Base-by-base conservation (phyloP, 1,140 invertebrate genomes). In the Eubasilissa regina region DNA sequence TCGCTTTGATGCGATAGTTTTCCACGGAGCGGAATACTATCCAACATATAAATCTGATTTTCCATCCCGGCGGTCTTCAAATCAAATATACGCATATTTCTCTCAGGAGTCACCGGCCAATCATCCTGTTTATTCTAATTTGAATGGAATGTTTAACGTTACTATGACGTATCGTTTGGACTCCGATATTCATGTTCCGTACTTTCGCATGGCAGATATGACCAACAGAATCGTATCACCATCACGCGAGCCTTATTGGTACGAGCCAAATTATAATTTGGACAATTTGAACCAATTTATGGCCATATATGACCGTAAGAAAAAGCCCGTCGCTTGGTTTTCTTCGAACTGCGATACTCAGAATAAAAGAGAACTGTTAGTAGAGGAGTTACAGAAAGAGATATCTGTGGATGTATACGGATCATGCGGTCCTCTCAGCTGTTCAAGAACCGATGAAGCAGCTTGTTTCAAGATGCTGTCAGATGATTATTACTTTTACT, bases 361-460 rank as follows among this genome's bases (percentile, higher is more conserved):
- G 0, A 91, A 90, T 62, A 84, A 86, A n/a, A 84, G 94, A 8
- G 88, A 92, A 82, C 75, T 86, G 3, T 89, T 91, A 75, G 91
- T 91, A 0, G 82, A 84, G 21, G 86, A 91, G 79, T 85, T 94
- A 7, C 84, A 88, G 62, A 87, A 91, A 68, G 87, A 89, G 78
- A 89, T 94, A 13, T 43, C 84, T 4, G 90, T 95, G 7, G 93
- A 95, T 84, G 89, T 94, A n/a, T 95, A 91, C 83, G 94, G 94
- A 9, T 85, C 83, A 0, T 95, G 94, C 83, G 89, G 90, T 0
- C 75, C 60, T 0, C 79, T 85, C 0, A 74, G 84, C 60, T 85
- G 89, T 78, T 81, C 84, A 0, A 83, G 83, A 43, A 58, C 85
- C 53, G 83, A 84, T 0, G 86, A 86, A 70, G 79, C 84, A 0